A percentile compares a stretch with the other conserved stretches of the same genome.
Conservation (phyloP, 2,888 invertebrate species). For the Galerucella calmariensis region DNA sequence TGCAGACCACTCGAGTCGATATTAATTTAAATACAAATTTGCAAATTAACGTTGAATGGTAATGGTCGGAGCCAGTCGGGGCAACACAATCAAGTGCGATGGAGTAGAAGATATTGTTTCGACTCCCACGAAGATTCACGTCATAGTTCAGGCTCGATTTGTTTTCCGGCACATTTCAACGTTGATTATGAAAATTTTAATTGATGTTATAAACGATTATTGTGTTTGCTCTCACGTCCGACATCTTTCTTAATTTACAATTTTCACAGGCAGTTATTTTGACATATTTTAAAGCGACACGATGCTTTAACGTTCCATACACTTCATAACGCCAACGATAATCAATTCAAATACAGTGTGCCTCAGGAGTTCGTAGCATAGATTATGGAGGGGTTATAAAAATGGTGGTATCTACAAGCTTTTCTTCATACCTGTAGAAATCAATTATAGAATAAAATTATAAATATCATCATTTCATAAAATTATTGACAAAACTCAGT, state of each 20-base stretch:
- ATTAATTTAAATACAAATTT: slow-evolving; percentile 51
- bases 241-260: slow-evolving; percentile 8
- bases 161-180: slow-evolving; percentile 45
- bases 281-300: neutral
- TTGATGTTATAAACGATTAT: slow-evolving; percentile 40
- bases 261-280: neutral
- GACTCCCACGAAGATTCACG: slow-evolving; percentile 50
- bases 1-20: slow-evolving; percentile 37
- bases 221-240: slow-evolving; percentile 14
- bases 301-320: neutral
- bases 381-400: no score
- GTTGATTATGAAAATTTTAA: slow-evolving; percentile 56
- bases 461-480: no score
- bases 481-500: no score
- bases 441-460: no score
- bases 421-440: no score
- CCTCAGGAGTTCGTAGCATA: no score
- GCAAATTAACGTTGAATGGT: slow-evolving; percentile 52
- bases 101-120: slow-evolving; percentile 52
- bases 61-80: slow-evolving; percentile 47
- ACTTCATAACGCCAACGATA: neutral
- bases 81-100: slow-evolving; percentile 49
- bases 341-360: no score
- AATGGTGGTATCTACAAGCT: no score
- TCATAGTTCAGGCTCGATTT: slow-evolving; percentile 54